Conservation (phyloP, 2,888 invertebrate genomes). For the Caenorhabditis sp. region DNA sequence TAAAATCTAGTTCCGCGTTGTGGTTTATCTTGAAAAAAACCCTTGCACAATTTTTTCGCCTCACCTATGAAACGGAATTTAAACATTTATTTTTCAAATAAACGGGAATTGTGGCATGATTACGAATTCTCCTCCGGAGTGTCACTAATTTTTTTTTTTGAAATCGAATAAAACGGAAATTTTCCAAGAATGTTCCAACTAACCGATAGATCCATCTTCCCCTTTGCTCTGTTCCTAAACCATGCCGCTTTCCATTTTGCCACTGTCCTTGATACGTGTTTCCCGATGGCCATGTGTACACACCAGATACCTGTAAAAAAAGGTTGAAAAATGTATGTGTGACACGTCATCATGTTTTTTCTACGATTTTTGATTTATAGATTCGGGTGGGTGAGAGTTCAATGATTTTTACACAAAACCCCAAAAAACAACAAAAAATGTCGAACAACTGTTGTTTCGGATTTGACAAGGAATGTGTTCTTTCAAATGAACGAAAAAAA, state of each 20-base stretch:
- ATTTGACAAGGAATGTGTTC: too few species aligned
- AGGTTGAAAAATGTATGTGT: background rate
- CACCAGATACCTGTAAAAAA: slow-evolving; percentile 79
- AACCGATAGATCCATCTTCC: slow-evolving; percentile 97
- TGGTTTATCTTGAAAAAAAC: too few species aligned
- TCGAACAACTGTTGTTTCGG: background rate
- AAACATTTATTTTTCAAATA: too few species aligned
- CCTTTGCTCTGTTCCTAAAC: slow-evolving; percentile 93
- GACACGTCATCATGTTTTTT: too few species aligned
- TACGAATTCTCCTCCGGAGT: too few species aligned
- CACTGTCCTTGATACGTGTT: slow-evolving; percentile 82
- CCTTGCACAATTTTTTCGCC: too few species aligned
- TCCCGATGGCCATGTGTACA: slow-evolving; percentile 74
- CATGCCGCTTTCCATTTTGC: slow-evolving; percentile 98
- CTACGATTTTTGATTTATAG: background rate
- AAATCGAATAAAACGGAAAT: background rate
- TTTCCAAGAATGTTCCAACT: slow-evolving; percentile 71
- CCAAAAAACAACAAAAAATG: background rate
- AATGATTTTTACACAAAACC: background rate
- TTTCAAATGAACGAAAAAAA: too few species aligned
- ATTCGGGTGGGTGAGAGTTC: background rate
- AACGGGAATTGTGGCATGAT: too few species aligned
- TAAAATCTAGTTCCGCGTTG: too few species aligned
- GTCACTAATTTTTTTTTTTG: too few species aligned
- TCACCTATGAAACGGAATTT: too few species aligned